Evolutionary conservation across 2,888 invertebrate species (phyloP).

Genomic region (Aethes cnicana): DNA sequence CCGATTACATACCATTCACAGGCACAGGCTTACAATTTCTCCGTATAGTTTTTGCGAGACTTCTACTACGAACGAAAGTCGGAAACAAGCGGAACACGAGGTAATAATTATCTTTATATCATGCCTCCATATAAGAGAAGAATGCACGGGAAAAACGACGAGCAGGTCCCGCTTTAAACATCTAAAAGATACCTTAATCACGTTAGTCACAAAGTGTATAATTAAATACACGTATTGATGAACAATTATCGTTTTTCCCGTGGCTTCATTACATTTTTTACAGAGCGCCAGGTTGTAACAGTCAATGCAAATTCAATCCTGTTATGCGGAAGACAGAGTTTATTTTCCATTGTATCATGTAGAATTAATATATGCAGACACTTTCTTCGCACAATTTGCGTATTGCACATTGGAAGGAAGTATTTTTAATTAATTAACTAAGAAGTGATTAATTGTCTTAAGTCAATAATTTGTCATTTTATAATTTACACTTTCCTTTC

Average conservation of each 20-base stretch:
- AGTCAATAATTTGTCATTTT: too few relatives aligned
- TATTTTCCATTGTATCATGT: background rate
- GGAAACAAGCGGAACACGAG: conserved; percentile 22
- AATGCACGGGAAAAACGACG: too few relatives aligned
- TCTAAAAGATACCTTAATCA: too few relatives aligned
- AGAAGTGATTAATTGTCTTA: too few relatives aligned
- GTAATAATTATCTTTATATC: conserved; percentile 23
- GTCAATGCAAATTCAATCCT: conserved; percentile 8
- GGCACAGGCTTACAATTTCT: background rate
- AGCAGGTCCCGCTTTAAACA: too few relatives aligned
- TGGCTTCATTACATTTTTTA: conserved; percentile 24
- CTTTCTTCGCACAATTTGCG: conserved; percentile 16
- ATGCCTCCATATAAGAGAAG: too few relatives aligned
- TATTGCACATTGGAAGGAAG: background rate
- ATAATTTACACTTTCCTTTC: too few relatives aligned
- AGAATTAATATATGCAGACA: background rate
- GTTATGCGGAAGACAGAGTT: conserved; percentile 9
- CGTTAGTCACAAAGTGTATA: too few relatives aligned
- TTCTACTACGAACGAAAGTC: conserved; percentile 25
- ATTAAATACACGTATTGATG: too few relatives aligned
- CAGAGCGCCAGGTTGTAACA: background rate
- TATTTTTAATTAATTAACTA: background rate
- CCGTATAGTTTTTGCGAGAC: conserved; percentile 12
- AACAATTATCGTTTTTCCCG: conserved; percentile 15
- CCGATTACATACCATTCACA: background rate